Percentiles rank a stretch among this genome's conserved stretches.
phyloP scores from a whole-genome alignment of 2,113 vertebrate genomes.

The Vimba vimba region DNA sequence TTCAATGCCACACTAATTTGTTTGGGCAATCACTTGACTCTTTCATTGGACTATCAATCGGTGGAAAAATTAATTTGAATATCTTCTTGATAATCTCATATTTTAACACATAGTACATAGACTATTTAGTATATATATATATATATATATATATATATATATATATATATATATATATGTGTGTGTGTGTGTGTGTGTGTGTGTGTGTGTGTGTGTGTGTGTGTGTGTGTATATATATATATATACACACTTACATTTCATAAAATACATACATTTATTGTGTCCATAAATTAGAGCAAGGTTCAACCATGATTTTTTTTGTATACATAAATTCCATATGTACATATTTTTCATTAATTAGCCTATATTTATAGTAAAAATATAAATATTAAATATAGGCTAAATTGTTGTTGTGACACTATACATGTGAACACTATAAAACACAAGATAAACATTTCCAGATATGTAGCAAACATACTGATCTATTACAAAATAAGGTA shows the following conservation, averaged over 20 bases:
- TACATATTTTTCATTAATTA: background rate
- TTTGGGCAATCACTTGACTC: background rate
- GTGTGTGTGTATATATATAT: too few species aligned
- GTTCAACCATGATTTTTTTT: background rate
- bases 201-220: too few species aligned
- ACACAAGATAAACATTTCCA: too few species aligned
- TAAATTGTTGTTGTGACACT: background rate
- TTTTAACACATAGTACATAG: background rate
- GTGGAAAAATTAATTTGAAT: conserved; percentile 7
- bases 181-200: too few species aligned
- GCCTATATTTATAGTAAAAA: background rate
- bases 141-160: too few species aligned
- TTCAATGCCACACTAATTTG: background rate
- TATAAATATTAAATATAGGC: background rate
- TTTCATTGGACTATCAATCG: background rate
- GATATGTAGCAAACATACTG: too few species aligned
- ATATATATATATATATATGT: too few species aligned
- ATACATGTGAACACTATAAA: background rate
- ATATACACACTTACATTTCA: too few species aligned
- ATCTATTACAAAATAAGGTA: too few species aligned
- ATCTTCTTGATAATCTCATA: conserved; percentile 27
- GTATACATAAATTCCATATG: background rate
- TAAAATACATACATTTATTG: too few species aligned
- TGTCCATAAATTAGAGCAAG: background rate
- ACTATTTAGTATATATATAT: background rate